Base-by-base conservation (phyloP, 37 sponge, comb jelly and placozoan species). In the Aphrocallistes beatrix region DNA sequence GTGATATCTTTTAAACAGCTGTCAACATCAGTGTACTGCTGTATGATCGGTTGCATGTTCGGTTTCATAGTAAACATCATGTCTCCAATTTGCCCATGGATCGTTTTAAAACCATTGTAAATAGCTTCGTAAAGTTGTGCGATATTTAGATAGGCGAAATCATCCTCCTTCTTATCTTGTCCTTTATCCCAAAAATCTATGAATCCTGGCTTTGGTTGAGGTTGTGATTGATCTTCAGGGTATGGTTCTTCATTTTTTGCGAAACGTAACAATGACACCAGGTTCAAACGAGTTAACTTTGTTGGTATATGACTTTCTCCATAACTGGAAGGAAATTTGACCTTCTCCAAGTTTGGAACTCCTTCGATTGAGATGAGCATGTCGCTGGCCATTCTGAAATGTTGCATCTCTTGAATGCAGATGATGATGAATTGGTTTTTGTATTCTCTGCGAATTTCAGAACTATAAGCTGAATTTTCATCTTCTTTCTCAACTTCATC, bases 161-260 rank as follows among this genome's bases (percentile, higher is more conserved):
- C 32, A 25, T 60, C 34, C 8, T 28, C 75, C 21, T 25, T 21
- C 8, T 60, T 13, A 13, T 19, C 28, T 32, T 21, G 75, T n/a
- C n/a, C n/a, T n/a, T n/a, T n/a, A n/a, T n/a, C n/a, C n/a, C n/a
- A n/a, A n/a, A n/a, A n/a, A n/a, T n/a, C n/a, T n/a, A n/a, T n/a
- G n/a, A n/a, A n/a, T n/a, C n/a, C n/a, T n/a, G n/a, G n/a, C n/a
- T n/a, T n/a, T n/a, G n/a, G n/a, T n/a, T n/a, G n/a, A n/a, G n/a
- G n/a, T n/a, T n/a, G n/a, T n/a, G n/a, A n/a, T n/a, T n/a, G n/a
- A n/a, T n/a, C n/a, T n/a, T 60, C 32, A 60, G 75, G 21, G n/a
- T 60, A 60, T 60, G 75, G 75, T 60, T 60, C 75, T 28, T 60
- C 75, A 60, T 60, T 60, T 28, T 60, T 60, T 60, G 75, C 75